Evolutionary conservation across 2,113 vertebrate species (phyloP), one percentile per base, ranked within the genome.

Genomic region (Sphaerodactylus townsendi): DNA sequence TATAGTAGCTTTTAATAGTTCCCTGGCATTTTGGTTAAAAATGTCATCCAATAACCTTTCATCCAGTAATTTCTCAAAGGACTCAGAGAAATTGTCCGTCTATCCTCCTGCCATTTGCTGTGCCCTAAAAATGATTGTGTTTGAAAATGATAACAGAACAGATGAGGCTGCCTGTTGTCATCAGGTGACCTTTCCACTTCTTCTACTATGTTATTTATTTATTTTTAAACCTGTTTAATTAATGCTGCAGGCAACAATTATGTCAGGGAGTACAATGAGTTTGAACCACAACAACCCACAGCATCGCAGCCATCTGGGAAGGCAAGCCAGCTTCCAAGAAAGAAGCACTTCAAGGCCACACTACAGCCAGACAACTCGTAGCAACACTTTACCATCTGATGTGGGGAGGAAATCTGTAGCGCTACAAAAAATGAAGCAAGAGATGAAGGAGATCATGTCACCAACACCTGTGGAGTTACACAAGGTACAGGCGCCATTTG

Each of bases 301-400:
- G 3, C 87, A 95, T 79, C 97, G 97, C 81, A 97, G 95, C 93
- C 97, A 98, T 14, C 96, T 99, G 92, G 98, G 98, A 79, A 96
- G 99, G 68, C 99, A 99, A 95, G 97, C 98, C 81, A 99, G 99
- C 94, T 99, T 99, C 95, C 99, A 99, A 95, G 99, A 99, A 77
- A 97, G 98, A 88, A 97, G 97, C 92, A 96, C 93, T 85, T 96
- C 96, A 23, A 95, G 97, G 87, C 96, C 97, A 6, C 98, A 98
- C 96, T 98, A 97, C 87, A 97, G 94, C 86, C 97, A 98, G 88
- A 93, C 96, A 6, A 91, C 96, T 28, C 97, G 99, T 79, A 99
- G 98, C 95, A 99, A 99, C 96, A 99, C 99, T 0, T 92, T 99
- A 94, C 99, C 99, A 1, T 98, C 96, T 1, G 98, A 99, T 76